phyloP scores from a whole-genome alignment of 2,113 vertebrate species.

The Pituophis catenifer region DNA sequence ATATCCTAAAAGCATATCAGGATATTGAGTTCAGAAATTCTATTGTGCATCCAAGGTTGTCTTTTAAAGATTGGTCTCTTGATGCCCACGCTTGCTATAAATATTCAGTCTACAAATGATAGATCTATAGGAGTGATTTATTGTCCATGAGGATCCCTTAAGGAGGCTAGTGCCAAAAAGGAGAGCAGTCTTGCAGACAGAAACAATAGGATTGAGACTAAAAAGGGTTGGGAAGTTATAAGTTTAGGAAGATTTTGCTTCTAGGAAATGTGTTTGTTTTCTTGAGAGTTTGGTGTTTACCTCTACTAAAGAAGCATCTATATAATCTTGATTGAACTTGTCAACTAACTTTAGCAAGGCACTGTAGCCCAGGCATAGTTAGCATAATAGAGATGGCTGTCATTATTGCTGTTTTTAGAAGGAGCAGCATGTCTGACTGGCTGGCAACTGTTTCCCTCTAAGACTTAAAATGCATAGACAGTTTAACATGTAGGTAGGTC shows the following conservation, averaged over 20 bases:
- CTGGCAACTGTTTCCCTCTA: constrained; percentile 82
- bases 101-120: constrained; percentile 16
- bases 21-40: constrained; percentile 4
- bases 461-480: constrained; percentile 67
- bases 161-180: background rate
- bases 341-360: constrained; percentile 91
- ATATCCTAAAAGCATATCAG: constrained; percentile 8
- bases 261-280: constrained; percentile 54
- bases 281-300: constrained; percentile 66
- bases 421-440: constrained; percentile 74
- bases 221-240: constrained; percentile 29
- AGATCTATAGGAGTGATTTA: constrained; percentile 20
- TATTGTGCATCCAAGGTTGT: background rate
- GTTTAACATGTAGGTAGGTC: constrained; percentile 73
- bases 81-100: background rate
- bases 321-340: constrained; percentile 74
- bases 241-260: constrained; percentile 28
- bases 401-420: constrained; percentile 94
- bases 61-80: constrained; percentile 7
- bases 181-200: background rate
- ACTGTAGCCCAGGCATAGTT: constrained; percentile 85
- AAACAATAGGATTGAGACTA: constrained; percentile 26
- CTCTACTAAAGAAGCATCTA: constrained; percentile 63
- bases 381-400: constrained; percentile 86
- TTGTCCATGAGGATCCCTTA: background rate